Conservation (phyloP, 2,113 vertebrate species). For the Genyomyrus donnyi region DNA sequence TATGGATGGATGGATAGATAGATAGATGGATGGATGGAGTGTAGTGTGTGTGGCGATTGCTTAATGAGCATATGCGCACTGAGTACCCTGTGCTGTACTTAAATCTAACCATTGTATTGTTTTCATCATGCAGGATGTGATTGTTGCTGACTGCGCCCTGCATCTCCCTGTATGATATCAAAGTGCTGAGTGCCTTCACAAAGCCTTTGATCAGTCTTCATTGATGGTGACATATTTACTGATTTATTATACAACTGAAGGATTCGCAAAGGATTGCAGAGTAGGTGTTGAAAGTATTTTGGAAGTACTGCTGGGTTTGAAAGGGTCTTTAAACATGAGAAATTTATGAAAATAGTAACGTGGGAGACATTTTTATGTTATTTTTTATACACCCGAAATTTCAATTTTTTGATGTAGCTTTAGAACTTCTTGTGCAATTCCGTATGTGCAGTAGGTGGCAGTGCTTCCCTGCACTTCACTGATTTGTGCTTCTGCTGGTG, state of each 20-base stretch:
- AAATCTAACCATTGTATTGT: not conserved
- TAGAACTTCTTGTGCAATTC: not conserved
- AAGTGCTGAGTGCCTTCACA: not conserved
- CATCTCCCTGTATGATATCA: not conserved
- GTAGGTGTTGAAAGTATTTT: not conserved
- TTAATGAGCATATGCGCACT: not conserved
- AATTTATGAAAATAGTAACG: not conserved
- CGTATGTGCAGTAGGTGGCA: not conserved
- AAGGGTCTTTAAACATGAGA: not conserved
- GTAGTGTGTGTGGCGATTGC: not conserved
- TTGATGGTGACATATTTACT: not conserved
- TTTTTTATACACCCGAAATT: not conserved
- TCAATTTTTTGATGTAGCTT: not conserved
- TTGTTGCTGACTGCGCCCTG: not conserved
- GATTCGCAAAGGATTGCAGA: not conserved
- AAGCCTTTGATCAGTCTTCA: not conserved
- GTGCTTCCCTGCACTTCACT: not conserved
- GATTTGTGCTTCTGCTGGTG: not conserved
- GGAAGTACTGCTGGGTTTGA: not conserved
- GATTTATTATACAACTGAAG: constrained; percentile 3
- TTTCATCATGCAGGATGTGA: not conserved
- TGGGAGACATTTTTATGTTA: not conserved
- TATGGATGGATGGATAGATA: not conserved
- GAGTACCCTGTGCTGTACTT: not conserved
- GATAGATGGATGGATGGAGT: not conserved